Evolutionary conservation across 1,140 invertebrate genomes (phyloP).

Genomic region (Nasonia giraulti): DNA sequence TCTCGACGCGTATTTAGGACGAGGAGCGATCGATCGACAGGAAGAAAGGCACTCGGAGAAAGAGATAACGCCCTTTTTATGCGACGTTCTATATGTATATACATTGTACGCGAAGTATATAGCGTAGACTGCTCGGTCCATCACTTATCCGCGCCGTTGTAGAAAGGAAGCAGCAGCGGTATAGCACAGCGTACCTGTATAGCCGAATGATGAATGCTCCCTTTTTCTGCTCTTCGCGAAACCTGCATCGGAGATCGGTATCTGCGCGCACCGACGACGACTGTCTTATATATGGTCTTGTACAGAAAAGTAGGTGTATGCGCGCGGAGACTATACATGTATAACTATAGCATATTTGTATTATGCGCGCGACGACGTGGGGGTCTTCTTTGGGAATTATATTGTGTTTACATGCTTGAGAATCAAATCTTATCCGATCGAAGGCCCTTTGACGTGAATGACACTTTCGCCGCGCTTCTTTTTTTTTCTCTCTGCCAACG

Average conservation of each 20-base stretch:
- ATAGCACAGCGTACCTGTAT: background rate
- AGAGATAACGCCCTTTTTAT: background rate
- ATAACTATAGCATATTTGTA: too few species aligned
- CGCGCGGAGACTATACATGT: too few species aligned
- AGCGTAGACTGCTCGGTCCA: background rate
- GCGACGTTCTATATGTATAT: background rate
- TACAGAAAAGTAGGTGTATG: too few species aligned
- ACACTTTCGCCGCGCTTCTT: slow-evolving; percentile 28
- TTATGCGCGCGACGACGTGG: background rate
- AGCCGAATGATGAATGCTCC: background rate
- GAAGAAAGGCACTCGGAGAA: background rate
- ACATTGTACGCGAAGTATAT: background rate
- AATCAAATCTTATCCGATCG: slow-evolving; percentile 30
- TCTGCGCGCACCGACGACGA: background rate
- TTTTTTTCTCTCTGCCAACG: background rate
- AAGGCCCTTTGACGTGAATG: slow-evolving; percentile 29
- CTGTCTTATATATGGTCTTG: too few species aligned
- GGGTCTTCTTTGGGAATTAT: slow-evolving; percentile 37
- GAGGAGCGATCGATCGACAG: background rate
- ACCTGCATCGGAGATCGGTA: background rate
- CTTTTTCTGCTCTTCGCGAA: background rate
- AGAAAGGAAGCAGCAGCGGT: background rate
- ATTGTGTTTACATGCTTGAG: background rate
- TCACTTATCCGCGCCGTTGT: background rate
- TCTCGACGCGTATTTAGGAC: background rate